Base-by-base conservation (phyloP, 2,797 vertebrate species). In the Brachyalestes nurse region DNA sequence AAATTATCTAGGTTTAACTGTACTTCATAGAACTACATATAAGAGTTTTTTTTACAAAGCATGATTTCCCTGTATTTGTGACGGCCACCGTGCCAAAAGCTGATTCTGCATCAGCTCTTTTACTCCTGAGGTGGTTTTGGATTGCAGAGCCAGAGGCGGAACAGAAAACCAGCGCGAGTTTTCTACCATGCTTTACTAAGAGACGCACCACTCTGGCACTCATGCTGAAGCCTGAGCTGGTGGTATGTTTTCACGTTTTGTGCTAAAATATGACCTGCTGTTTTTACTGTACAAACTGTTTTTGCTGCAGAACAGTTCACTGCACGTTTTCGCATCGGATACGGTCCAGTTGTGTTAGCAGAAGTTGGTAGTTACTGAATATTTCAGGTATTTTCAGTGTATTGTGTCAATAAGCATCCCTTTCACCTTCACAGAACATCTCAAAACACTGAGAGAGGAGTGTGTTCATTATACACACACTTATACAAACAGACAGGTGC, bases 201-300 rank as follows among this genome's bases (percentile, higher is more conserved):
- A 38, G 64, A 45, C 17, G 62, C 79, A 28, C 79, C 51, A 25
- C 28, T 23, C 40, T 5, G 17, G n/a, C 57, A n/a, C 62, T 34
- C 78, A 66, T 58, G 78, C 61, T 34, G 78, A 53, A 57, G 61
- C 49, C 25, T 53, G 12, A 47, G 9, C 14, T 42, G 74, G 79
- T 51, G 72, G 64, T 75, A 67, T 21, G 72, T 80, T 45, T 45
- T 34, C 2, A 3, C 49, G 17, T 72, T 70, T 21, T 45, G n/a
- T 42, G 17, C 2, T 23, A 42, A 47, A 14, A 5, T 47, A 5
- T 25, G 12, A 0, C 5, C 10, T 49, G 40, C 19, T 51, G 19
- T 47, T 40, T 14, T 9, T 69, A 25, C 21, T 25, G 58, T 9
- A 14, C 34, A 6, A 62, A 62, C 1, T 34, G n/a, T 21, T 51